phyloP scores from a whole-genome alignment of 1,140 invertebrate species.

The Conus ventricosus region DNA sequence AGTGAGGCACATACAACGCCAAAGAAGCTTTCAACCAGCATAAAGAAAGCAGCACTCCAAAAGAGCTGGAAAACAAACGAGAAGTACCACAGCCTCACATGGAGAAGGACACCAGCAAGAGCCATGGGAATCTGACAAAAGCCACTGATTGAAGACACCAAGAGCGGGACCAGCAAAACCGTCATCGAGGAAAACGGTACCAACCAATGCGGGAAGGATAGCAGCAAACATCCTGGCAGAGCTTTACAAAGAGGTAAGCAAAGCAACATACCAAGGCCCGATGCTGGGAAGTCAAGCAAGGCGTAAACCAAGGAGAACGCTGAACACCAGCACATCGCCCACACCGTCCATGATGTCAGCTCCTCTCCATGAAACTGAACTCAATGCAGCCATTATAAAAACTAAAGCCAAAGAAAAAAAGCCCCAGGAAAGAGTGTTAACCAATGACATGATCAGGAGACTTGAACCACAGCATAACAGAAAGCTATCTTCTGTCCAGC shows the following conservation, averaged over 20 bases:
- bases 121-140: neutral
- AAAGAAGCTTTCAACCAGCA: neutral
- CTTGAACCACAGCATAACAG: neutral
- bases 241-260: neutral
- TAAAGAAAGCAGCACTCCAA: neutral
- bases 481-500: neutral
- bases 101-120: constrained; percentile 7
- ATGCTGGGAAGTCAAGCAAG: too few relatives aligned
- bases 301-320: neutral
- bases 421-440: neutral
- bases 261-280: too few relatives aligned
- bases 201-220: neutral
- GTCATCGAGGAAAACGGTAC: neutral
- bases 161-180: neutral
- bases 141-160: neutral
- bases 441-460: neutral
- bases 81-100: constrained; percentile 20
- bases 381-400: neutral
- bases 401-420: constrained; percentile 8
- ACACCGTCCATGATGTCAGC: neutral
- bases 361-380: neutral
- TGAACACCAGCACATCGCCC: neutral
- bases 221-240: neutral
- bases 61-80: neutral
- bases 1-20: neutral